phyloP scores from a whole-genome alignment of 2,888 invertebrate species.

The Allophyes oxyacanthae region DNA sequence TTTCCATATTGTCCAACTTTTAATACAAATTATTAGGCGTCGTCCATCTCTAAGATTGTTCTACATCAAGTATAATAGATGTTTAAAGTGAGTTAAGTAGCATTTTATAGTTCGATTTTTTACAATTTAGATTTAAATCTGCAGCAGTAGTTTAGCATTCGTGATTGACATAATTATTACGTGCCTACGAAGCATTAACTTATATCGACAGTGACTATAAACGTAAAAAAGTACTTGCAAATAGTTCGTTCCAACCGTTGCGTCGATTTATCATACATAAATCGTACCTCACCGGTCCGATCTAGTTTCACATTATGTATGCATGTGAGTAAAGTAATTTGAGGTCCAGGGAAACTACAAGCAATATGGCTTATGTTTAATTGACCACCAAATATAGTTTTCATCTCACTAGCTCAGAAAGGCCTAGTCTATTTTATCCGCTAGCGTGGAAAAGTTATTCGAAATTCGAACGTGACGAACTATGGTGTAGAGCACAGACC shows the following conservation, averaged over 20 bases:
- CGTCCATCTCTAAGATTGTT: slow-evolving; percentile 20
- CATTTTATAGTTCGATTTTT: slow-evolving; percentile 27
- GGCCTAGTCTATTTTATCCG: too few relatives aligned
- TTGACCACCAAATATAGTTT: too few relatives aligned
- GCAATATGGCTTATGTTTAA: slow-evolving; percentile 28
- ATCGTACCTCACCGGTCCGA: slow-evolving; percentile 5
- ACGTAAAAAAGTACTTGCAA: slow-evolving; percentile 24
- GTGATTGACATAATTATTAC: slow-evolving; percentile 2
- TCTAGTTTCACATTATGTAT: slow-evolving; percentile 15
- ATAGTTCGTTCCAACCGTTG: slow-evolving; percentile 24
- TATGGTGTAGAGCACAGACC: too few relatives aligned
- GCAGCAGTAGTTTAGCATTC: slow-evolving; percentile 28
- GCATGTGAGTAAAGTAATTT: slow-evolving; percentile 7
- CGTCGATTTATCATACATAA: slow-evolving; percentile 1
- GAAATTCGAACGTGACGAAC: too few relatives aligned
- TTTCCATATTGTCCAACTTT: slow-evolving; percentile 26
- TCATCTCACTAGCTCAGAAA: too few relatives aligned
- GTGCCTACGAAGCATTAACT: slow-evolving; percentile 18
- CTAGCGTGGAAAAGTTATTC: too few relatives aligned
- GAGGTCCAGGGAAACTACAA: slow-evolving; percentile 13
- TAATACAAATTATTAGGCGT: slow-evolving; percentile 19
- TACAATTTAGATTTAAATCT: slow-evolving; percentile 33
- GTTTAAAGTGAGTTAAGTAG: slow-evolving; percentile 12
- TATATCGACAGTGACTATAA: slow-evolving; percentile 28
- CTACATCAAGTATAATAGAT: slow-evolving; percentile 18